Evolutionary conservation across 2,888 invertebrate species (phyloP), one percentile per base, ranked within the genome.

Genomic region (Furcula furcula): DNA sequence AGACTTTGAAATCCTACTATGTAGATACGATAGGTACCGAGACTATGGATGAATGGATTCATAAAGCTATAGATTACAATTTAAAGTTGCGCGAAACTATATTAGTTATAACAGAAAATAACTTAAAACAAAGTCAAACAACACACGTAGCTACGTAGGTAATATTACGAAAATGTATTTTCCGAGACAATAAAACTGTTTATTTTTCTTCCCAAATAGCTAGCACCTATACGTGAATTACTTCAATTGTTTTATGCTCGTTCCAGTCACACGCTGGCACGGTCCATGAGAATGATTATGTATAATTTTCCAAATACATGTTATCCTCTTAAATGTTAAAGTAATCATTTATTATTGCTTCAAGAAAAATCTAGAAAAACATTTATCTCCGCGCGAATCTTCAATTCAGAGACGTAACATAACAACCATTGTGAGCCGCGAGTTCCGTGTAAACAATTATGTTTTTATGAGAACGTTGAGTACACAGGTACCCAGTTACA

Each of bases 241-340:
- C 44, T 31, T 14, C 27, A 40, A 30, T 54, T 32, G n/a, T n/a
- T n/a, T n/a, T n/a, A n/a, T 13, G 10, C 10, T 7, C 57, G 61
- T 58, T 48, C 61, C 55, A 57, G 55, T 60, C 43, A 64, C 61
- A 40, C n/a, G 45, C 37, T 31, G 54, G 55, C 55, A 62, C 61
- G 40, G 34, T 28, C 34, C 40, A 43, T 33, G 36, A 38, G 38
- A 40, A 43, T 50, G 40, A 48, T 54, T 54, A 47, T 36, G 44
- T 43, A 60, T 48, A 36, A 58, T 49, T 58, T 46, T 11, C 26
- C 36, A 36, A 41, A 26, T 14, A 45, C 30, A 31, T 31, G 30
- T 38, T 29, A 29, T 28, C 38, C 34, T 38, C 33, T 34, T 32
- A 36, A 13, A 15, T 34, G 29, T 29, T 29, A 30, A 31, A 34